phyloP scores from a whole-genome alignment of 2,797 vertebrate genomes.

The Fistularia tabacaria region DNA sequence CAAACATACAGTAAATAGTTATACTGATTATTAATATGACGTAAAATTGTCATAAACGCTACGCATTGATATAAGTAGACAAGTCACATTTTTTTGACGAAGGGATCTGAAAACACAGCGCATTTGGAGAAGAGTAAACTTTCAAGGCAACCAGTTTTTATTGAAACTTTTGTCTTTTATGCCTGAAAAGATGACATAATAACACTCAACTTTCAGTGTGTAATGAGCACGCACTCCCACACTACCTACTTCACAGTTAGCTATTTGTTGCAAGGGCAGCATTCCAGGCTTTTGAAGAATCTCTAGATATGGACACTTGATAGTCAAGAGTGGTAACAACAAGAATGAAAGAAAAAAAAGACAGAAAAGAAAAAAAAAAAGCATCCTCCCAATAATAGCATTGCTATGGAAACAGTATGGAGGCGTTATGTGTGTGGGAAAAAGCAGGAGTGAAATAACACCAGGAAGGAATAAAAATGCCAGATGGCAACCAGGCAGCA shows the following conservation, averaged over 20 bases:
- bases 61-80: too few relatives aligned
- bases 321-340: conserved; percentile 62
- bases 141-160: not conserved
- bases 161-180: conserved; percentile 10
- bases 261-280: conserved; percentile 49
- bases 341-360: conserved; percentile 12
- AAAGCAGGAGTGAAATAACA: conserved; percentile 61
- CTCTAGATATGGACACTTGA: conserved; percentile 70
- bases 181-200: conserved; percentile 25
- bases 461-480: conserved; percentile 54
- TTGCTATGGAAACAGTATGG: conserved; percentile 74
- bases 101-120: too few relatives aligned
- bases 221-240: conserved; percentile 48
- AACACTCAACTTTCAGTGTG: conserved; percentile 22
- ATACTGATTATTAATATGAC: too few relatives aligned
- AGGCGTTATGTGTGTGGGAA: conserved; percentile 51
- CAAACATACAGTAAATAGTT: too few relatives aligned
- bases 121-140: not conserved
- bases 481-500: conserved; percentile 60
- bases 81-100: too few relatives aligned
- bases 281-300: conserved; percentile 49
- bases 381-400: conserved; percentile 62
- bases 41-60: too few relatives aligned
- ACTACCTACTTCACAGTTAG: conserved; percentile 52
- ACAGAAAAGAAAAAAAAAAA: conserved; percentile 13